Conservation (phyloP, 1,140 invertebrate genomes). For the Akabosia matsudoensis region DNA sequence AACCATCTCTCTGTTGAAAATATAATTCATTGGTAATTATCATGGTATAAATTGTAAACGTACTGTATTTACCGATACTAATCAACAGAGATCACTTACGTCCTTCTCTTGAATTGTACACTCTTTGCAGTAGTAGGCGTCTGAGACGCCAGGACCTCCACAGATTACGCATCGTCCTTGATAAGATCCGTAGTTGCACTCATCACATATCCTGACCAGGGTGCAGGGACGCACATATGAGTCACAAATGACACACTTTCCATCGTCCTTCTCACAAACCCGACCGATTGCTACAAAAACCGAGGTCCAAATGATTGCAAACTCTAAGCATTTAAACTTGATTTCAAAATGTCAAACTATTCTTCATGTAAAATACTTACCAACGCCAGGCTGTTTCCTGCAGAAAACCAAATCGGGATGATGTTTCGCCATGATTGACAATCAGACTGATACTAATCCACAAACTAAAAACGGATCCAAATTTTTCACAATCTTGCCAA, state of each 20-base stretch:
- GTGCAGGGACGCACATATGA: slow-evolving; percentile 98
- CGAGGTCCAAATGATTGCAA: not conserved
- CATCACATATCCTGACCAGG: slow-evolving; percentile 96
- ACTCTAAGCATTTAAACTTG: not conserved
- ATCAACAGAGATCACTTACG: slow-evolving; percentile 58
- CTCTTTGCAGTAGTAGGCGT: slow-evolving; percentile 99
- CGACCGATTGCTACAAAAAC: slow-evolving; percentile 79
- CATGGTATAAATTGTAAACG: not conserved
- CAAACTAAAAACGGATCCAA: too few relatives aligned
- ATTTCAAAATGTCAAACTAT: slow-evolving; percentile 36
- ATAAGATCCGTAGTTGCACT: slow-evolving; percentile 99
- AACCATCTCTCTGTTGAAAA: slow-evolving; percentile 83
- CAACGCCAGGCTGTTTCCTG: slow-evolving; percentile 95
- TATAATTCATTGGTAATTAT: slow-evolving; percentile 24
- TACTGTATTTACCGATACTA: not conserved
- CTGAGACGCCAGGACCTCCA: slow-evolving; percentile 96
- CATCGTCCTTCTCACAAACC: slow-evolving; percentile 98
- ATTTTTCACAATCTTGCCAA: too few relatives aligned
- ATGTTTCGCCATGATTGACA: slow-evolving; percentile 92
- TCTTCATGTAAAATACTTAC: slow-evolving; percentile 58
- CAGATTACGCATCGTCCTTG: slow-evolving; percentile 99
- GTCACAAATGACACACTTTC: slow-evolving; percentile 99
- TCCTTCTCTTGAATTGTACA: slow-evolving; percentile 99
- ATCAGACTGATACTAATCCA: too few relatives aligned
- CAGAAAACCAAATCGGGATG: slow-evolving; percentile 99